Evolutionary conservation across 2,113 vertebrate genomes (phyloP).

Genomic region (Neolamprologus fasciatus): DNA sequence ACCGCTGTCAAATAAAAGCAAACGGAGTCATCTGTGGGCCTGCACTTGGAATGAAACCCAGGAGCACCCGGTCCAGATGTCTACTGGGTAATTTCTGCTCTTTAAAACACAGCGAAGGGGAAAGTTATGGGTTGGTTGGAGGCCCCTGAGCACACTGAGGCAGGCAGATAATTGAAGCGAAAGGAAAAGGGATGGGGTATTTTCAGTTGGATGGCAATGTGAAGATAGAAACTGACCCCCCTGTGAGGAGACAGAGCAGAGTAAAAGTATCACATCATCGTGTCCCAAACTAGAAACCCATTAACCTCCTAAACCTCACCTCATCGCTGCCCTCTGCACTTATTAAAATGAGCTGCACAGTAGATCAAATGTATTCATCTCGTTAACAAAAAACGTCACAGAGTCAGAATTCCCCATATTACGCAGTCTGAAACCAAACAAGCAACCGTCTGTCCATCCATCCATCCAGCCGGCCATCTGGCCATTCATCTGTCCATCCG

Average conservation of each 20-base stretch:
- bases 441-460: not conserved
- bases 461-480: not conserved
- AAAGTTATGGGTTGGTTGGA: not conserved
- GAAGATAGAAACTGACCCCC: not conserved
- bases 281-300: not conserved
- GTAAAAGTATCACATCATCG: not conserved
- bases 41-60: not conserved
- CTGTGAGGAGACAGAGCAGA: not conserved
- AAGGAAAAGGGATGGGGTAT: not conserved
- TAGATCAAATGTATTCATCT: not conserved
- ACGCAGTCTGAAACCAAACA: not conserved
- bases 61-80: not conserved
- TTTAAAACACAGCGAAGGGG: not conserved
- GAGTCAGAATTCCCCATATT: not conserved
- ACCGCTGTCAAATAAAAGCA: conserved; percentile 6
- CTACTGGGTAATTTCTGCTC: not conserved
- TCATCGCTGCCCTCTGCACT: not conserved
- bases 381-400: not conserved
- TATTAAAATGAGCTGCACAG: not conserved
- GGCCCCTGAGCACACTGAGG: not conserved
- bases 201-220: not conserved
- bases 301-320: not conserved
- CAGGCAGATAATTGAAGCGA: not conserved
- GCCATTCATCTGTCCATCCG: not conserved
- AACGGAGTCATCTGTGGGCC: not conserved